Evolutionary conservation across 2,113 vertebrate species (phyloP).

Genomic region (Peucedramus taeniatus): DNA sequence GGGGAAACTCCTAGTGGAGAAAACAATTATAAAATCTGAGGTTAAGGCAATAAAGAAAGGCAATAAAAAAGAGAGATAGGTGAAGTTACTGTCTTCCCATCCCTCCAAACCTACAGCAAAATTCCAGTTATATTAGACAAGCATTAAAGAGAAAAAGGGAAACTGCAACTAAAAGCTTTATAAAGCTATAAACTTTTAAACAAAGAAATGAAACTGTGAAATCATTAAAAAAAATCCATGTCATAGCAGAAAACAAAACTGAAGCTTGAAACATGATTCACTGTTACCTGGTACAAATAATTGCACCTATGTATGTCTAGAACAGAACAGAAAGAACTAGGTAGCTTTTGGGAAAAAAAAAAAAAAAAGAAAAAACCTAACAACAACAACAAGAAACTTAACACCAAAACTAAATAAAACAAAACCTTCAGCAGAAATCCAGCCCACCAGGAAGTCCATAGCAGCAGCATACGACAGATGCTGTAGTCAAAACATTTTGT

Average conservation of each 20-base stretch:
- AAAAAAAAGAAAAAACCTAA: fast-evolving
- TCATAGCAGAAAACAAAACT: not conserved
- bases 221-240: not conserved
- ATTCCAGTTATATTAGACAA: not conserved
- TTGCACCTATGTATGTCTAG: fast-evolving
- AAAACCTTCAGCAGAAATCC: not conserved
- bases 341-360: not conserved
- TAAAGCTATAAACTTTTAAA: not conserved
- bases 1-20: not conserved
- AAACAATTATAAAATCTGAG: not conserved
- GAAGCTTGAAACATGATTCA: not conserved
- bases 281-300: not conserved
- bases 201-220: not conserved
- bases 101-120: not conserved
- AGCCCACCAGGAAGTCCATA: not conserved
- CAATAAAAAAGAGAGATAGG: not conserved
- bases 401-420: not conserved
- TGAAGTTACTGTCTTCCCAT: not conserved
- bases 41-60: not conserved
- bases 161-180: no score
- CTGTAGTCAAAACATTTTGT: not conserved
- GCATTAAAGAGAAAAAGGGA: not conserved
- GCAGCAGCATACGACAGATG: not conserved
- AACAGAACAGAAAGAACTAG: not conserved
- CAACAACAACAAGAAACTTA: not conserved